phyloP scores from a whole-genome alignment of 2,888 invertebrate species.

The Siphonodentalium dalli region DNA sequence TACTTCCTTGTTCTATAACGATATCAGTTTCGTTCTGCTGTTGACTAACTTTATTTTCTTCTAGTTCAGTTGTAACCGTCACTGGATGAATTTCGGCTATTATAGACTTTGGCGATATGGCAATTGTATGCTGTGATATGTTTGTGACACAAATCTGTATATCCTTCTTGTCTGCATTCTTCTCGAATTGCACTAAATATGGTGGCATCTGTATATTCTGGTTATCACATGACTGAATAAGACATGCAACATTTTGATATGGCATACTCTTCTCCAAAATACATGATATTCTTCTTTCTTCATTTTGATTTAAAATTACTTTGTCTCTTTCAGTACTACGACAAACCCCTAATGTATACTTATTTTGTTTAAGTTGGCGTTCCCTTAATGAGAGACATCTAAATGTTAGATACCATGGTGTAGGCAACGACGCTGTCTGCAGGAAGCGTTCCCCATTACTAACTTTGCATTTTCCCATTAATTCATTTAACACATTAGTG shows the following conservation, averaged over 20 bases:
- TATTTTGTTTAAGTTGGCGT: background rate
- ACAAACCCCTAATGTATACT: background rate
- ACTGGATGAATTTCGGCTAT: no score
- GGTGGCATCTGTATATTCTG: background rate
- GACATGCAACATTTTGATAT: background rate
- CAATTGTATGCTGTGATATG: no score
- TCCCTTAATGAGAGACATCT: background rate
- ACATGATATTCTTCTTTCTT: background rate
- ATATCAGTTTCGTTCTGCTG: no score
- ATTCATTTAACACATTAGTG: background rate
- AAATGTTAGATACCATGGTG: conserved; percentile 8
- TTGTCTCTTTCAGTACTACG: background rate
- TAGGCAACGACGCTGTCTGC: background rate
- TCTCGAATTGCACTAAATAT: no score
- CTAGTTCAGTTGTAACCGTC: no score
- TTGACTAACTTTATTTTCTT: no score
- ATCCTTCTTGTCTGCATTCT: no score
- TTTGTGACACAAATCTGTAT: no score
- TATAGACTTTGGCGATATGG: no score
- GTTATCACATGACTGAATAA: background rate
- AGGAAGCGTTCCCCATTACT: background rate
- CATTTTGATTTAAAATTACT: background rate
- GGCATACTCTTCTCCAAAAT: background rate
- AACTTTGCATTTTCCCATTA: background rate
- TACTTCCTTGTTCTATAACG: no score